A percentile compares a stretch with the other conserved stretches of the same genome.
Evolutionary conservation across 2,797 vertebrate species (phyloP).

Genomic region (Paramormyrops hopkinsi): DNA sequence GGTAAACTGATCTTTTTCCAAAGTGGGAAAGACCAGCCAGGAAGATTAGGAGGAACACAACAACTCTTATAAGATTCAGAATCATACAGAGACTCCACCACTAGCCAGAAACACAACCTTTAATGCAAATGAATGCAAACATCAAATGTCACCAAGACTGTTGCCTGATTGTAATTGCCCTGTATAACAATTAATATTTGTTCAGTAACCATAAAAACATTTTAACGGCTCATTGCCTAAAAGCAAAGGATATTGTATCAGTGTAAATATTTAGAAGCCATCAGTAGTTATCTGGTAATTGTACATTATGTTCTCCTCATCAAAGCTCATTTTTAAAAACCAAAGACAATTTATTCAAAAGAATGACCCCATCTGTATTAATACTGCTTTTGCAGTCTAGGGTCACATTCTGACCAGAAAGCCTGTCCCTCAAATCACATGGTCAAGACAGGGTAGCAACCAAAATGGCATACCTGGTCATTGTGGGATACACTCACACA

Average conservation of each 20-base stretch:
- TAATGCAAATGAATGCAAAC: background rate
- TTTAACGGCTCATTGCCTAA: background rate
- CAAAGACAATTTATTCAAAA: background rate
- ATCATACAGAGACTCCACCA: background rate
- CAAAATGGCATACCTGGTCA: background rate
- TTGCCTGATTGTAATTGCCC: background rate
- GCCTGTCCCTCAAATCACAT: background rate
- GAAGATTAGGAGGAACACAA: background rate
- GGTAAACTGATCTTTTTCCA: background rate
- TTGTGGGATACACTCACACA: background rate
- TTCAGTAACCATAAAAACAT: slow-evolving; percentile 1
- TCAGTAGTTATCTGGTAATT: background rate
- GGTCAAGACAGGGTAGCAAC: background rate
- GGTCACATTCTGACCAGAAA: background rate
- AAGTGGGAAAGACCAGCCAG: background rate
- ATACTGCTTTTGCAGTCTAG: background rate
- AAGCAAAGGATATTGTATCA: background rate
- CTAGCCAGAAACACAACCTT: background rate
- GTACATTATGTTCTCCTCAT: background rate
- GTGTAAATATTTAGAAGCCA: background rate
- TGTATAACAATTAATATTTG: background rate
- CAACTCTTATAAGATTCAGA: background rate
- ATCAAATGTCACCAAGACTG: background rate
- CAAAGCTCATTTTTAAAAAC: slow-evolving; percentile 4
- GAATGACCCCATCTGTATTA: background rate